Conservation (phyloP, 2,113 vertebrate species). For the Phasianus colchicus region DNA sequence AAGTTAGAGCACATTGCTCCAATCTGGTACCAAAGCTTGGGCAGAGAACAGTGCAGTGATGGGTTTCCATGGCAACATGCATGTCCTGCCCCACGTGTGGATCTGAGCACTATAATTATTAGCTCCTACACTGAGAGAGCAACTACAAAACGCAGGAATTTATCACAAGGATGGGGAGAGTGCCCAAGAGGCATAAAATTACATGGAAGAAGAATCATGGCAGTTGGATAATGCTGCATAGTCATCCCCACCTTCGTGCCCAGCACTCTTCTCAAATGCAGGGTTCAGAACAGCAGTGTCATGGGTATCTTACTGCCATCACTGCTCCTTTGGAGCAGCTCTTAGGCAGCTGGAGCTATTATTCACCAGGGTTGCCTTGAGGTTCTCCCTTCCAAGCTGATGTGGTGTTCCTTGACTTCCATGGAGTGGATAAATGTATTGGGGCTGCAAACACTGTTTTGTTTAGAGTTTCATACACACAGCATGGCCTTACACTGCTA, state of each 20-base stretch:
- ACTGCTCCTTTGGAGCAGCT: neutral
- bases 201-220: accelerated
- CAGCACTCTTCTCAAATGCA: accelerated
- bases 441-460: accelerated
- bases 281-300: accelerated
- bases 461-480: neutral
- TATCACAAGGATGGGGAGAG: neutral
- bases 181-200: accelerated
- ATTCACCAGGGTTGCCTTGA: neutral
- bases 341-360: neutral
- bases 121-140: neutral
- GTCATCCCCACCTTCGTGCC: neutral
- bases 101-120: neutral
- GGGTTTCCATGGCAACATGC: neutral
- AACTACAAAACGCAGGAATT: neutral
- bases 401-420: neutral
- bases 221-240: accelerated
- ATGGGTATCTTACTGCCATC: accelerated
- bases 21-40: neutral
- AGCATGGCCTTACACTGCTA: accelerated
- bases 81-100: neutral
- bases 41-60: neutral
- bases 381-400: neutral
- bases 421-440: neutral
- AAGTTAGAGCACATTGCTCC: neutral